Evolutionary conservation across 2,797 vertebrate species (phyloP), one percentile per base, ranked within the genome.

Genomic region (Buceros bicornis): DNA sequence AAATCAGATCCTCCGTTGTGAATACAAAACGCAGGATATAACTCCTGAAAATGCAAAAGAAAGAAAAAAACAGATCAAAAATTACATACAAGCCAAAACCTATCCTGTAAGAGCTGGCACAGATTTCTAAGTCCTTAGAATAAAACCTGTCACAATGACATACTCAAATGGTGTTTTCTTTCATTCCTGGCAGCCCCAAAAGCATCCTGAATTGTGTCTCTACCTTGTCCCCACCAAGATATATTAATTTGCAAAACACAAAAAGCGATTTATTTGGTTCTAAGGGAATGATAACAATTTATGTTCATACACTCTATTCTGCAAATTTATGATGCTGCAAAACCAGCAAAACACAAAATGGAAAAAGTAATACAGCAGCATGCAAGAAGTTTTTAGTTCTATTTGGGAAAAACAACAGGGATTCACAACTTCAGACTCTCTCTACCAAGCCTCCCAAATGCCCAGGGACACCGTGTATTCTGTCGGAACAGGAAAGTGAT

Each of bases 1-100:
- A 99, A 98, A 97, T 99, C 99, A 2, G 96, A 98, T 71, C 99
- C 99, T n/a, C 99, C 99, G 1, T 99, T 99, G 98, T 99, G 99
- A 95, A 99, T 99, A 97, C 99, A 99, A 98, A 99, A 99, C 5
- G 99, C 99, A 13, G 99, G 99, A 94, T 99, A 99, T 43, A 99
- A 98, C 97, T 99, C 99, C 99, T 99, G 97, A 42, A 97, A 97
- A 80, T 0, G 92, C 13, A 96, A 79, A 7, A 53, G 24, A 25
- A 65, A 73, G 60, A 58, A 37, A 54, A 2, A 0, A 48, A 7
- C 11, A 22, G 5, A 42, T 89, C 6, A 91, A 71, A 60, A 80
- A 72, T 37, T 1, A 31, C 13, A 78, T 5, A 28, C 8, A 40
- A 70, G 21, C 6, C 60, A 78, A 88, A 96, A 35, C 7, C 26